Evolutionary conservation across 2,888 invertebrate species (phyloP).

Genomic region (Theretra japonica): DNA sequence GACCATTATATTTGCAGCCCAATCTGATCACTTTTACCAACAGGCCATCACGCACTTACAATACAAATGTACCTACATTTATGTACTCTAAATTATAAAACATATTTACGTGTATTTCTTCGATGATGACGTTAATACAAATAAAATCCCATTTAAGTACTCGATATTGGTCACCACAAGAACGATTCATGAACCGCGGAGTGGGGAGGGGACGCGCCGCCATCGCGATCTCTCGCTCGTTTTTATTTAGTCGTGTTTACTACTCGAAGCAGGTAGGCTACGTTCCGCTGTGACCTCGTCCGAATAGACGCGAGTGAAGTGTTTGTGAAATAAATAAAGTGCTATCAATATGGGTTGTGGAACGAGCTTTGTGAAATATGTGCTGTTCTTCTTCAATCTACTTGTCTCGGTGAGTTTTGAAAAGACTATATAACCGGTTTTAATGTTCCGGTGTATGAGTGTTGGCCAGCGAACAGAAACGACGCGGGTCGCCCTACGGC

Average conservation of each 20-base stretch:
- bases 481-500: conserved; percentile 39
- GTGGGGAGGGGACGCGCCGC: conserved; percentile 62
- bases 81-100: no score
- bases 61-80: no score
- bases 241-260: conserved; percentile 73
- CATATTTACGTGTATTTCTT: background rate
- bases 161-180: conserved; percentile 49
- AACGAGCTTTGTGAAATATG: conserved; percentile 91
- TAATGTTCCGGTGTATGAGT: conserved; percentile 66
- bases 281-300: conserved; percentile 48
- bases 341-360: conserved; percentile 86
- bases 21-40: no score
- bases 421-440: conserved; percentile 73
- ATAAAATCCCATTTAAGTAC: conserved; percentile 42
- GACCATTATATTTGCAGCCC: no score
- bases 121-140: background rate
- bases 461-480: conserved; percentile 67
- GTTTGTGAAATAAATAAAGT: conserved; percentile 62
- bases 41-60: no score
- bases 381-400: conserved; percentile 92
- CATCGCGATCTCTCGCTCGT: conserved; percentile 71
- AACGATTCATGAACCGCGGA: conserved; percentile 58
- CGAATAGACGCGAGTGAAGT: conserved; percentile 68
- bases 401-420: conserved; percentile 89
- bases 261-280: conserved; percentile 47